Conservation (phyloP, 2,113 vertebrate genomes). For the Odocoileus virginianus region DNA sequence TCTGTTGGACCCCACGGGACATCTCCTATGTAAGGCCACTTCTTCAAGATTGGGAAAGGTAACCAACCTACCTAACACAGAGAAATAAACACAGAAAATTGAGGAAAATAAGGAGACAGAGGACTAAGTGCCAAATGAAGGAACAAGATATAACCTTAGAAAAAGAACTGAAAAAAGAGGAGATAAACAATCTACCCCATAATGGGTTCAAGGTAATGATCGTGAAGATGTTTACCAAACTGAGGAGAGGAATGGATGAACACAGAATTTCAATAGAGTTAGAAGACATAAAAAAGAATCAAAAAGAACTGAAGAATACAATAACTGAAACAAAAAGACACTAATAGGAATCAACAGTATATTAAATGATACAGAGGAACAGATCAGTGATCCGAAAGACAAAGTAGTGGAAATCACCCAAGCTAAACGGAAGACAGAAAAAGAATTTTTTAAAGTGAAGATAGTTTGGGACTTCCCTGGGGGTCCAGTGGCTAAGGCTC, state of each 20-base stretch:
- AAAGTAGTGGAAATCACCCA: no score
- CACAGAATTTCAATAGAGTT: not conserved
- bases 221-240: not conserved
- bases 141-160: not conserved
- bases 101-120: not conserved
- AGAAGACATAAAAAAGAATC: not conserved
- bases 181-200: not conserved
- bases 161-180: not conserved
- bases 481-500: not conserved
- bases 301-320: not conserved
- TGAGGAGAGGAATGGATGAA: not conserved
- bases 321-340: not conserved
- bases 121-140: not conserved
- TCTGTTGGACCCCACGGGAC: not conserved
- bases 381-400: not conserved
- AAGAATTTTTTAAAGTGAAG: not conserved
- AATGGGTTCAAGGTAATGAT: not conserved
- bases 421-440: not conserved
- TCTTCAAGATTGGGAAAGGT: not conserved
- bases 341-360: no score
- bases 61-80: not conserved
- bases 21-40: not conserved
- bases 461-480: not conserved
- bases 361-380: not conserved
- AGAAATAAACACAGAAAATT: not conserved